These are phyloP conservation scores for Pilophorus perplexus DNA, from an alignment of 2,888 invertebrate genomes.

Conservation along the genomic window DNA sequence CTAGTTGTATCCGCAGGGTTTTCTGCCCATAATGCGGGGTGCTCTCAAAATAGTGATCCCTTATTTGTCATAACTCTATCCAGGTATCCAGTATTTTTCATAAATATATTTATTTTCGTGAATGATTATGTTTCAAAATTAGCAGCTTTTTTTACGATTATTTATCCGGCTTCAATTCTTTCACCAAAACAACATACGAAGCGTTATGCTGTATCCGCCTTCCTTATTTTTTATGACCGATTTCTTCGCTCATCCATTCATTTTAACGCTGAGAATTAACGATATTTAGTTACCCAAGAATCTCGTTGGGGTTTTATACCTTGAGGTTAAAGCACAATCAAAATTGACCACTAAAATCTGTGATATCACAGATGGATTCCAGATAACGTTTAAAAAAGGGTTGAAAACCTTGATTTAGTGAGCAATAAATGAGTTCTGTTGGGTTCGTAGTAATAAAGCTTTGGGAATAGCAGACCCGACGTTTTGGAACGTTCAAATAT, in stretches of 20 bases:
- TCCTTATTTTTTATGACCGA: conserved; percentile 15
- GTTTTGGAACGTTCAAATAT: neutral
- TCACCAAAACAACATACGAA: no score
- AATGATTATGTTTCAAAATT: no score
- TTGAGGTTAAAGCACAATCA: conserved; percentile 23
- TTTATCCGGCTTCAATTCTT: no score
- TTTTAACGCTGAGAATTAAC: conserved; percentile 30
- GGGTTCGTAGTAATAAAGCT: conserved; percentile 33
- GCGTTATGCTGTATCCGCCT: no score
- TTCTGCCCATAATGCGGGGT: no score
- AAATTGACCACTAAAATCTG: conserved; percentile 27
- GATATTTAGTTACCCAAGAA: conserved; percentile 30
- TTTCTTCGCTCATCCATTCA: neutral
- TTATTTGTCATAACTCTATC: neutral
- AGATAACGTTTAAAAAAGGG: conserved; percentile 22
- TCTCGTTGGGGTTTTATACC: conserved; percentile 14
- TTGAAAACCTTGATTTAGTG: conserved; percentile 35
- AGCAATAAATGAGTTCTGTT: conserved; percentile 36
- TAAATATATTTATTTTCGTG: no score
- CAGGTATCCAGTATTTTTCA: neutral
- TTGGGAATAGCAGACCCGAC: conserved; percentile 30
- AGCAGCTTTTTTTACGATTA: no score
- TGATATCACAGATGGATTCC: conserved; percentile 33
- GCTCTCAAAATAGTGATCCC: no score
- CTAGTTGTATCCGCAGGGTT: no score